Evolutionary conservation across 2,113 vertebrate genomes (phyloP).

Genomic region (Antidorcas marsupialis): DNA sequence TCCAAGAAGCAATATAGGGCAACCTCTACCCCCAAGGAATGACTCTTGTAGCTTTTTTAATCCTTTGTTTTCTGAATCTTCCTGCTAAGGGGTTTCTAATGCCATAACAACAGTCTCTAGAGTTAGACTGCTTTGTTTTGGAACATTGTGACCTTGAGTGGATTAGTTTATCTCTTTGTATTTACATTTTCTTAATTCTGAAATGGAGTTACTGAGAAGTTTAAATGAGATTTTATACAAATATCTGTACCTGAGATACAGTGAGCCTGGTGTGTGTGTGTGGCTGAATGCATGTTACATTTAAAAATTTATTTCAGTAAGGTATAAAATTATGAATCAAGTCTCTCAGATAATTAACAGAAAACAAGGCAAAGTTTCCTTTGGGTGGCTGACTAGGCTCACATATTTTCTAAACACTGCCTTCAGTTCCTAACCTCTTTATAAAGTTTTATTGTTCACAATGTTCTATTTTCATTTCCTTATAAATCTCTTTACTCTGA

Average conservation of each 20-base stretch:
- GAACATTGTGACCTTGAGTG: background rate
- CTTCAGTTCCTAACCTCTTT: background rate
- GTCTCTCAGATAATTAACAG: background rate
- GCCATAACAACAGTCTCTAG: background rate
- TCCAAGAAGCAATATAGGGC: background rate
- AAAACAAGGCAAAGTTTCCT: background rate
- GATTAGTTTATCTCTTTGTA: background rate
- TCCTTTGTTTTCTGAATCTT: background rate
- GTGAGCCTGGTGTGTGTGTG: background rate
- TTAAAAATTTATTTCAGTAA: background rate
- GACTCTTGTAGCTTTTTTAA: background rate
- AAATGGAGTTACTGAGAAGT: background rate
- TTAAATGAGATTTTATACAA: background rate
- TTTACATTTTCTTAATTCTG: background rate
- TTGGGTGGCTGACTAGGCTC: background rate
- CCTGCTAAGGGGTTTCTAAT: background rate
- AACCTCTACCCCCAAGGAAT: background rate
- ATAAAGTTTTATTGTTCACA: background rate
- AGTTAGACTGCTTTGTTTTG: background rate
- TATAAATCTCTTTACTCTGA: background rate
- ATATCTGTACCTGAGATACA: background rate
- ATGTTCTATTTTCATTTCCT: background rate
- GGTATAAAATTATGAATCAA: background rate
- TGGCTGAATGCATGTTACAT: background rate
- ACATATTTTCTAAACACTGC: background rate